These are phyloP conservation scores for Dufourea novaeangliae DNA, from an alignment of 1,140 invertebrate species.

Conservation along the genomic window DNA sequence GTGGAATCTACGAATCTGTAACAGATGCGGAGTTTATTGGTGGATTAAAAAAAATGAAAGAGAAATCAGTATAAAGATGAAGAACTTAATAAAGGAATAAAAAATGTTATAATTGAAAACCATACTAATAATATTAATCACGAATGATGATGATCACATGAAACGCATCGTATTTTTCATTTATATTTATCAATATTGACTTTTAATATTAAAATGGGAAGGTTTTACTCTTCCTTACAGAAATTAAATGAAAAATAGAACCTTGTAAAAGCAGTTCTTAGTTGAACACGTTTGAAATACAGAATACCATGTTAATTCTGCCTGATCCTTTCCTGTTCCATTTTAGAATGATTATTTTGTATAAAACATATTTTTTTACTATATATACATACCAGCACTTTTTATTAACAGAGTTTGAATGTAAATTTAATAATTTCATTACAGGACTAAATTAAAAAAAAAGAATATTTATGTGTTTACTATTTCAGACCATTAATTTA, in stretches of 20 bases:
- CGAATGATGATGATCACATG: conserved; percentile 36
- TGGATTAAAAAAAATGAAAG: conserved; percentile 44
- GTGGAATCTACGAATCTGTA: conserved; percentile 64
- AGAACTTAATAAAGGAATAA: conserved; percentile 56
- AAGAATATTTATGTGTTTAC: not conserved
- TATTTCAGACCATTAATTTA: not conserved
- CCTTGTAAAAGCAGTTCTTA: conserved; percentile 49
- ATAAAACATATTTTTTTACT: conserved; percentile 1
- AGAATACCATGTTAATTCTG: conserved; percentile 6
- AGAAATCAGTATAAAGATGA: conserved; percentile 40
- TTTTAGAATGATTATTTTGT: conserved; percentile 23
- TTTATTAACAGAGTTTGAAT: not conserved
- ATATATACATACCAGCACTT: not conserved
- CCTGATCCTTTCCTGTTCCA: conserved; percentile 22
- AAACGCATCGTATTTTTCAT: conserved; percentile 58
- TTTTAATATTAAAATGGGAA: conserved; percentile 65
- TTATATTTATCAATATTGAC: conserved; percentile 67
- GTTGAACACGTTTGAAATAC: conserved; percentile 38
- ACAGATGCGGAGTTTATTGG: conserved; percentile 60
- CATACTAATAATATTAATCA: conserved; percentile 42
- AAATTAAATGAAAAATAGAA: conserved; percentile 63
- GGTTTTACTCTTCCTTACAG: conserved; percentile 61
- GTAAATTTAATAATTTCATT: not conserved
- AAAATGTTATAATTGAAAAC: conserved; percentile 35
- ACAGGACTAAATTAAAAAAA: not conserved